phyloP scores from a whole-genome alignment of 2,797 vertebrate species.

The Pterois miles region DNA sequence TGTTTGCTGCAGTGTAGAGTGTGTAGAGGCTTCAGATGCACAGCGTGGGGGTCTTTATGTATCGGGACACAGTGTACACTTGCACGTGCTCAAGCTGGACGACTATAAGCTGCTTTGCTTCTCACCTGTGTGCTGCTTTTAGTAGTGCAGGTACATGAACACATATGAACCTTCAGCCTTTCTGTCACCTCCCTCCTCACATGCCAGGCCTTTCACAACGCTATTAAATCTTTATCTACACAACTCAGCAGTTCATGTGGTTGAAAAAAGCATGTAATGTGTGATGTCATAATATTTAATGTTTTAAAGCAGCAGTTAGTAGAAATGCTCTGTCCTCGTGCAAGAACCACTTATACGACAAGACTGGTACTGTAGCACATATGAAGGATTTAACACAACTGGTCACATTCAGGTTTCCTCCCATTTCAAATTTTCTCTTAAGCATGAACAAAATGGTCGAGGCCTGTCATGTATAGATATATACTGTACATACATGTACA shows the following conservation, averaged over 20 bases:
- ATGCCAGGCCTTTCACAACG: not conserved
- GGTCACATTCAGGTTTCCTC: too few relatives aligned
- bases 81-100: constrained; percentile 12
- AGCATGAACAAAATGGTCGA: too few relatives aligned
- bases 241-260: not conserved
- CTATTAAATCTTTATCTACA: not conserved
- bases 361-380: too few relatives aligned
- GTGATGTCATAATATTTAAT: too few relatives aligned
- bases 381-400: too few relatives aligned
- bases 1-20: not conserved
- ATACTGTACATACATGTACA: too few relatives aligned
- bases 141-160: not conserved
- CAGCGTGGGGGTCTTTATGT: constrained; percentile 13
- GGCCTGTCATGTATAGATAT: too few relatives aligned
- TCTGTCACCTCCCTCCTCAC: not conserved
- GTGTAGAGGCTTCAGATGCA: not conserved
- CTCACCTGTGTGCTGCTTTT: constrained; percentile 44
- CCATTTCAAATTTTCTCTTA: too few relatives aligned
- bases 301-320: too few relatives aligned
- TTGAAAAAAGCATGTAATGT: not conserved
- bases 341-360: too few relatives aligned
- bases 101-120: constrained; percentile 62
- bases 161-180: not conserved
- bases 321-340: too few relatives aligned
- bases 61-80: constrained; percentile 14